phyloP scores from a whole-genome alignment of 2,113 vertebrate genomes.

The Hemibagrus wyckioides region DNA sequence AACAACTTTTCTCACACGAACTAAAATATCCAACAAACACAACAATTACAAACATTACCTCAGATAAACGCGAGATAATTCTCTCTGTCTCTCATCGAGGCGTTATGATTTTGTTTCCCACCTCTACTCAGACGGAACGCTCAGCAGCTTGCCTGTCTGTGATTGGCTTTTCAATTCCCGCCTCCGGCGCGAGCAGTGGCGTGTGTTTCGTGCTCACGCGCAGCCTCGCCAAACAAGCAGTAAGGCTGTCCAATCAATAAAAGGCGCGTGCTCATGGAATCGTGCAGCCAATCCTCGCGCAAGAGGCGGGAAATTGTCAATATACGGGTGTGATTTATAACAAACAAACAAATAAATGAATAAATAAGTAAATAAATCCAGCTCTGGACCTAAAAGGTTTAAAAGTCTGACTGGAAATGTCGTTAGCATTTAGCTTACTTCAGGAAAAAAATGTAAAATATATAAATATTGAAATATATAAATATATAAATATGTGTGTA shows the following conservation, averaged over 20 bases:
- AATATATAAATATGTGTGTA: not conserved
- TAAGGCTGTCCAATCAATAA: not conserved
- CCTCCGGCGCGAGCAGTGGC: not conserved
- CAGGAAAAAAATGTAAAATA: not conserved
- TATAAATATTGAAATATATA: too few relatives aligned
- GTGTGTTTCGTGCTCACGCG: not conserved
- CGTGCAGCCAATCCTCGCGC: not conserved
- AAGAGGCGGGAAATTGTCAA: not conserved
- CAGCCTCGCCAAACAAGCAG: not conserved
- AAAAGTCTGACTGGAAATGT: not conserved
- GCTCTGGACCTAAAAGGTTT: not conserved
- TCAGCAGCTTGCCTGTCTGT: not conserved
- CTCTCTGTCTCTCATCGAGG: not conserved
- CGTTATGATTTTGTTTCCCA: not conserved
- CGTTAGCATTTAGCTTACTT: not conserved
- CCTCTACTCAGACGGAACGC: not conserved
- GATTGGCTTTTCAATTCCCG: conserved; percentile 4
- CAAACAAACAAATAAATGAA: not conserved
- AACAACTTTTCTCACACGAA: not conserved
- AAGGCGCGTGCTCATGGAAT: not conserved
- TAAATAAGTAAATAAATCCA: too few relatives aligned
- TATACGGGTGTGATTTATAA: not conserved
- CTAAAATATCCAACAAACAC: not conserved
- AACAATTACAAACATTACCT: not conserved
- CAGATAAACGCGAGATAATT: not conserved